phyloP scores from a whole-genome alignment of 2,797 vertebrate species.

The Pristis pectinata region DNA sequence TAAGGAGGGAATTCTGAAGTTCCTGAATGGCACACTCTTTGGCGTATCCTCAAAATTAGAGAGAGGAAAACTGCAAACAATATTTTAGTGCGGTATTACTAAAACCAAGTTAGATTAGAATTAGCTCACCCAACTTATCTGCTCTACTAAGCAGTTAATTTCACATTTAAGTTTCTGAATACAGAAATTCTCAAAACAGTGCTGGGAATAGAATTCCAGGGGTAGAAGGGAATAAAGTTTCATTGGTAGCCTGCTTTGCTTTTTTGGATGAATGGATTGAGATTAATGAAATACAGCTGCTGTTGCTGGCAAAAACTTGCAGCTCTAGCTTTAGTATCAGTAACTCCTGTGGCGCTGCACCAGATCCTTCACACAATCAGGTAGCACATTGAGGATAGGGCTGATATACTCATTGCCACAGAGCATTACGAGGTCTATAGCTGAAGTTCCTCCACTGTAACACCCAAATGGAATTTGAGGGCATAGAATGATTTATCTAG shows the following conservation, averaged over 20 bases:
- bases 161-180: neutral
- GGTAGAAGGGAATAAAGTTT: neutral
- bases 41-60: neutral
- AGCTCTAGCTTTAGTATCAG: neutral
- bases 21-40: neutral
- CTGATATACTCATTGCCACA: neutral
- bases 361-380: neutral
- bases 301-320: neutral
- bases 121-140: neutral
- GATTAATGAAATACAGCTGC: neutral
- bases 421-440: neutral
- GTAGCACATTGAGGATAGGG: neutral
- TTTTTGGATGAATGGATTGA: neutral
- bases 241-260: neutral
- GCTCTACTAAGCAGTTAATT: neutral
- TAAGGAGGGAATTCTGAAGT: too few relatives aligned
- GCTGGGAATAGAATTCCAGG: neutral
- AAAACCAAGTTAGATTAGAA: neutral
- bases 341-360: neutral
- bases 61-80: neutral
- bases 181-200: neutral
- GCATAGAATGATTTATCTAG: neutral
- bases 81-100: neutral
- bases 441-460: neutral
- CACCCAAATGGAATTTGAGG: neutral